Percentiles rank a stretch among this genome's conserved stretches.
These are phyloP conservation scores for Lasioglossum figueresi DNA, from an alignment of 2,888 invertebrate genomes.

Conservation along the genomic window DNA sequence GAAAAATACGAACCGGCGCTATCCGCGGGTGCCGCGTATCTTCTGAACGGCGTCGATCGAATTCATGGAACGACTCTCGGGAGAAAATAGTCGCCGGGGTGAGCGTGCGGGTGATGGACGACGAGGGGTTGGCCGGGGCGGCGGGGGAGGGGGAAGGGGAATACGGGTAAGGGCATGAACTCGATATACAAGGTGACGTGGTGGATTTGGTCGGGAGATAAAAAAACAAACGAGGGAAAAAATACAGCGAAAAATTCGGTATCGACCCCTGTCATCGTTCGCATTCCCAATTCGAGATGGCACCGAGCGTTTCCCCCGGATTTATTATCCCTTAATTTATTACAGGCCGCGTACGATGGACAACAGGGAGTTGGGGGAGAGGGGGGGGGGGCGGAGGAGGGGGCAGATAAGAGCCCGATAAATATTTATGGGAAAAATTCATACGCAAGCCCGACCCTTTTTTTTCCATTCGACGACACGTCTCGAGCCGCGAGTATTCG, in stretches of 20 bases:
- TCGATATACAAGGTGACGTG: constrained; percentile 32
- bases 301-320: constrained; percentile 35
- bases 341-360: constrained; percentile 17
- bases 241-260: constrained; percentile 18
- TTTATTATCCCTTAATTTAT: constrained; percentile 51
- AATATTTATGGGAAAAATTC: constrained; percentile 52
- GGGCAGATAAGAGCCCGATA: constrained; percentile 44
- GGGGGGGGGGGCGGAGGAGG: too few relatives aligned
- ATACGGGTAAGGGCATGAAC: constrained; percentile 21
- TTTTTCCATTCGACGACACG: constrained; percentile 1
- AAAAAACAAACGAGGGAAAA: constrained; percentile 11
- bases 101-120: background rate
- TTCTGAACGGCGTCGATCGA: constrained; percentile 50
- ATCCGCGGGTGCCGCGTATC: constrained; percentile 41
- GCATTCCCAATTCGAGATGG: constrained; percentile 30
- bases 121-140: background rate
- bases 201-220: constrained; percentile 3
- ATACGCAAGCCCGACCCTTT: background rate
- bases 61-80: constrained; percentile 59
- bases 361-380: too few relatives aligned
- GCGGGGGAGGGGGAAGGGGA: too few relatives aligned
- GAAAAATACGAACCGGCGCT: constrained; percentile 56
- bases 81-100: constrained; percentile 45
- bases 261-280: constrained; percentile 33
- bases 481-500: constrained; percentile 1